These are phyloP conservation scores for Branchipolynoe longqiensis DNA, from an alignment of 2,888 invertebrate genomes.

Conservation along the genomic window DNA sequence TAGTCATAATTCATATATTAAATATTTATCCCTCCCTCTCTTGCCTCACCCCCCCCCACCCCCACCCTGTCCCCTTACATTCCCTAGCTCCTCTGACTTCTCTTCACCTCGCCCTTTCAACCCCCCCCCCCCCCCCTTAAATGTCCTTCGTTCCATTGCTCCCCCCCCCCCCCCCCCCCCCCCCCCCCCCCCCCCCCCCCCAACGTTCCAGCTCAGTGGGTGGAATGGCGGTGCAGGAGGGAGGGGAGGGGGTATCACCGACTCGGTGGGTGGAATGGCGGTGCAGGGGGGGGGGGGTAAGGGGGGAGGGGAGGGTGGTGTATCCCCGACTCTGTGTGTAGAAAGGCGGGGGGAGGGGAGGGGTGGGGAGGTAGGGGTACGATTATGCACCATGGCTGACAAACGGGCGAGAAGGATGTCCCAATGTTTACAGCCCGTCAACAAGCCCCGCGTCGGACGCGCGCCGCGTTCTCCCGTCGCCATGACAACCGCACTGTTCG, in stretches of 20 bases:
- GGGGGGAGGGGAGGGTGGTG: background rate
- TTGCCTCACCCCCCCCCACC: too few species aligned
- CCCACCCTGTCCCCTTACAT: too few species aligned
- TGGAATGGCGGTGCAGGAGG: background rate
- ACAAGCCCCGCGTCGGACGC: constrained; percentile 6
- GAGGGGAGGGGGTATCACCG: background rate
- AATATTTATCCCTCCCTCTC: too few species aligned
- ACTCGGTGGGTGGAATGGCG: background rate
- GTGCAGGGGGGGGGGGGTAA: background rate
- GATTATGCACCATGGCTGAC: constrained; percentile 45
- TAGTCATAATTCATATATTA: too few species aligned
- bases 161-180: background rate
- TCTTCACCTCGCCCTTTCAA: too few species aligned
- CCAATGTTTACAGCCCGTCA: constrained; percentile 46
- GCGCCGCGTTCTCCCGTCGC: constrained; percentile 37
- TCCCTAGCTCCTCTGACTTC: too few species aligned
- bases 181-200: background rate
- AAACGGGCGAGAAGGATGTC: constrained; percentile 50
- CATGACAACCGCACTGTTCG: constrained; percentile 25
- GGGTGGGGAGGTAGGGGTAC: background rate
- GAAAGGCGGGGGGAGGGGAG: background rate
- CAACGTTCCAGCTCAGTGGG: background rate
- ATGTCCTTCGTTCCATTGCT: too few species aligned
- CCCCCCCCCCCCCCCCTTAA: too few species aligned
- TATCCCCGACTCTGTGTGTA: background rate